Percentiles rank a stretch among this genome's conserved stretches.
Evolutionary conservation across 1,140 invertebrate species (phyloP).

Genomic region (Aphelinus atriplicis): DNA sequence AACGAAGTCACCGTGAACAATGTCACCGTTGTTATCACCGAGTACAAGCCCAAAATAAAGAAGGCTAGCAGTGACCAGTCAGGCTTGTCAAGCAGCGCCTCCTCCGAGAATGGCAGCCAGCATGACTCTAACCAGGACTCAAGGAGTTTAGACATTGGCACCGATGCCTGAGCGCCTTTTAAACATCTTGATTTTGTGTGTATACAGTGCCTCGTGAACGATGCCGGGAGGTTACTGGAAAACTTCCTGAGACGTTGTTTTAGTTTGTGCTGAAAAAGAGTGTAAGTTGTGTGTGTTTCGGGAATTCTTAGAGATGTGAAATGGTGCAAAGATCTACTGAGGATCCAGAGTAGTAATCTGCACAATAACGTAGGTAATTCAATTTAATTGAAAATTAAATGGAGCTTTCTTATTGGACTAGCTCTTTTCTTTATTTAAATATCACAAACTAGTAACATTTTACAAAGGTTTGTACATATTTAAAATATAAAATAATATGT

Average conservation of each 20-base stretch:
- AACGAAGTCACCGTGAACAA: conserved; percentile 96
- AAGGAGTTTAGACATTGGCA: conserved; percentile 66
- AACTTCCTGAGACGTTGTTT: conserved; percentile 10
- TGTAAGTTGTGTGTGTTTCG: conserved; percentile 10
- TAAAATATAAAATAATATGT: too few species aligned
- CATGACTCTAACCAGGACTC: conserved; percentile 73
- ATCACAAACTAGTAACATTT: too few species aligned
- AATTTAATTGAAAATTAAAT: too few species aligned
- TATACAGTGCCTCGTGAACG: conserved; percentile 27
- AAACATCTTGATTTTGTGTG: not conserved
- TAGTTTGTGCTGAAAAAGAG: conserved; percentile 20
- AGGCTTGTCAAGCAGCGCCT: conserved; percentile 68
- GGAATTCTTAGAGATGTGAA: not conserved
- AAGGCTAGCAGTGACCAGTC: conserved; percentile 67
- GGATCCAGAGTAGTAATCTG: too few species aligned
- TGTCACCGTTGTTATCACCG: conserved; percentile 95
- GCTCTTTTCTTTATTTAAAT: too few species aligned
- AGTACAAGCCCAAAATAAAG: conserved; percentile 88
- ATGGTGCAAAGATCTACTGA: not conserved
- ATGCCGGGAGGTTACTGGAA: not conserved
- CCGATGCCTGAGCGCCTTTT: conserved; percentile 50
- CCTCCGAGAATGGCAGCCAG: conserved; percentile 72
- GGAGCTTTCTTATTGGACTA: too few species aligned
- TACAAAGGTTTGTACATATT: too few species aligned
- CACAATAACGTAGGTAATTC: too few species aligned